Evolutionary conservation across 2,113 vertebrate genomes (phyloP).

Genomic region (Sebastes schlegelii): DNA sequence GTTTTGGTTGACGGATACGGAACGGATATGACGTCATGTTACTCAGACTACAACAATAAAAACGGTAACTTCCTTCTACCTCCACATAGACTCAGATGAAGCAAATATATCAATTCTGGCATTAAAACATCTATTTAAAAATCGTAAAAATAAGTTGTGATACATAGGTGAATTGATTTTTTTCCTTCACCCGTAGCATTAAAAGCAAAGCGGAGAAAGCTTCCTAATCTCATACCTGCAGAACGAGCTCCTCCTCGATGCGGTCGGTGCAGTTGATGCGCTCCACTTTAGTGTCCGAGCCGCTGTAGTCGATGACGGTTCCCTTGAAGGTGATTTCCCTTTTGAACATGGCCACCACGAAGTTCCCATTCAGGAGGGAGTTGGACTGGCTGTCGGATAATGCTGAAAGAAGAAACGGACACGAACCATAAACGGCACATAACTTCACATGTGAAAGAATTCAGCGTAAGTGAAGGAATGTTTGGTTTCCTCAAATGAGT

Average conservation of each 20-base stretch:
- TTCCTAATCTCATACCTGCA: conserved; percentile 86
- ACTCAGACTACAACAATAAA: no score
- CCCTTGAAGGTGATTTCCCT: conserved; percentile 92
- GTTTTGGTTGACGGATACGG: no score
- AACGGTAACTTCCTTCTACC: no score
- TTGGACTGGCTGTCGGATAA: conserved; percentile 92
- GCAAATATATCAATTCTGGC: no score
- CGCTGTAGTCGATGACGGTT: conserved; percentile 93
- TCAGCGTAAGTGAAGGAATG: not conserved
- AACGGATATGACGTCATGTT: no score
- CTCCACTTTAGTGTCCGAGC: conserved; percentile 92
- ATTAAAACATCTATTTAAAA: no score
- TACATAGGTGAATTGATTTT: no score
- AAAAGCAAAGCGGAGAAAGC: not conserved
- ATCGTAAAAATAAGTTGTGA: no score
- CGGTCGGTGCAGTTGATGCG: conserved; percentile 95
- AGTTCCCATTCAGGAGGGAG: conserved; percentile 96
- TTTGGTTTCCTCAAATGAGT: conserved; percentile 8
- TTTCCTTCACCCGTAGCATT: not conserved
- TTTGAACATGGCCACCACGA: conserved; percentile 97
- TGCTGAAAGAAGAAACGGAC: conserved; percentile 81
- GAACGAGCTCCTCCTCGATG: conserved; percentile 89
- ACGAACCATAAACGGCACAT: not conserved
- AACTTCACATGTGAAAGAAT: not conserved
- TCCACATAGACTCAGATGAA: no score